These are phyloP conservation scores for Sarcophaga subvicina DNA, from an alignment of 2,888 invertebrate genomes.

Conservation along the genomic window DNA sequence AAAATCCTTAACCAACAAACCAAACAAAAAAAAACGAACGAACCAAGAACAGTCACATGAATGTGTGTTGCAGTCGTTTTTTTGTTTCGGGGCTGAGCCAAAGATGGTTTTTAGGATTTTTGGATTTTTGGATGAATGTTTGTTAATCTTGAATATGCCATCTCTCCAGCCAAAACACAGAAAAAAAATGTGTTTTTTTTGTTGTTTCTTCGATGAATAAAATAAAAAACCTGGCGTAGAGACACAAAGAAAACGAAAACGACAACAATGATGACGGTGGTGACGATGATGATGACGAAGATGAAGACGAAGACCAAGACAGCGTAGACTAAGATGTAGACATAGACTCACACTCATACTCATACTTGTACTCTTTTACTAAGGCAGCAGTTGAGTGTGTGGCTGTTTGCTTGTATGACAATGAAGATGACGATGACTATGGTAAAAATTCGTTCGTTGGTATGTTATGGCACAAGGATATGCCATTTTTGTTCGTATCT, in stretches of 20 bases:
- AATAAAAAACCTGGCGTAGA: slow-evolving; percentile 11
- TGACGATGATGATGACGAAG: slow-evolving; percentile 54
- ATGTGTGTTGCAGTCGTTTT: slow-evolving; percentile 39
- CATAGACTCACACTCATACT: neutral
- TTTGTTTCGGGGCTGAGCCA: slow-evolving; percentile 57
- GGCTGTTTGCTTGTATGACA: slow-evolving; percentile 22
- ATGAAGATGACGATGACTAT: slow-evolving; percentile 65
- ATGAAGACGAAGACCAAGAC: slow-evolving; percentile 46
- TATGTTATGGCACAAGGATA: slow-evolving; percentile 58
- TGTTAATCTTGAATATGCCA: slow-evolving; percentile 68
- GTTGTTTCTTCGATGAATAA: neutral
- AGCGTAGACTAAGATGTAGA: slow-evolving; percentile 39
- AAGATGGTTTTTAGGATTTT: slow-evolving; percentile 56
- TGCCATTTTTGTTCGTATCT: slow-evolving; percentile 32
- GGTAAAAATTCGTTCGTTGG: slow-evolving; percentile 50
- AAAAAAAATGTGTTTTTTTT: neutral
- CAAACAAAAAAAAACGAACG: slow-evolving; percentile 15
- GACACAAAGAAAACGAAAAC: slow-evolving; percentile 61
- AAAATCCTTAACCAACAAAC: slow-evolving; percentile 21
- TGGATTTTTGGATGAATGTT: slow-evolving; percentile 65
- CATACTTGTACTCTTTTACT: too few relatives aligned
- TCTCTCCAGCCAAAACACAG: slow-evolving; percentile 52
- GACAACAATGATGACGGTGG: slow-evolving; percentile 56
- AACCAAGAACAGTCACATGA: slow-evolving; percentile 41
- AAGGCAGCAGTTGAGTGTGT: too few relatives aligned